Evolutionary conservation across 2,113 vertebrate species (phyloP).

Genomic region (Dunckerocampus dactyliophorus): DNA sequence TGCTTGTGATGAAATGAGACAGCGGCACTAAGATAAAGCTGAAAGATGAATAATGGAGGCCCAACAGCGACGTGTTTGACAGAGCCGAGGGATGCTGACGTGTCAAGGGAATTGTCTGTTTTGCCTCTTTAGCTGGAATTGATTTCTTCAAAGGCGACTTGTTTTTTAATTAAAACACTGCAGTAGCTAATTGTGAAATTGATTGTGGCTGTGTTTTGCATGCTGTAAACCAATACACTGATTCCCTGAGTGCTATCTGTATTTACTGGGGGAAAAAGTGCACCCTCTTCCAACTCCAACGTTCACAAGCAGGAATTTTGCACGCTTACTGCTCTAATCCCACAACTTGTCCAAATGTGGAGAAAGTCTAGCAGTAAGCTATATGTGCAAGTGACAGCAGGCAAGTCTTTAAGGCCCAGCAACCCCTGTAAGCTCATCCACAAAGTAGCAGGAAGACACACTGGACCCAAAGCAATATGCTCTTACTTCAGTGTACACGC

Average conservation of each 20-base stretch:
- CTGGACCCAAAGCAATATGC: constrained; percentile 43
- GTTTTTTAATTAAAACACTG: constrained; percentile 74
- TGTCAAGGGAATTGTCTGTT: constrained; percentile 49
- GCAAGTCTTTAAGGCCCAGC: constrained; percentile 57
- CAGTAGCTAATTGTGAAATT: constrained; percentile 73
- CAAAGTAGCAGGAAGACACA: constrained; percentile 68
- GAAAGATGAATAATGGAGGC: constrained; percentile 18
- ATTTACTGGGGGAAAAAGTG: constrained; percentile 49
- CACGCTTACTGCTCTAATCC: constrained; percentile 64
- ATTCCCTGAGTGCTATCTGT: constrained; percentile 46
- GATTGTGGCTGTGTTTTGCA: constrained; percentile 66
- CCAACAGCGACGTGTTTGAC: constrained; percentile 43
- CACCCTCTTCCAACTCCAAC: constrained; percentile 36
- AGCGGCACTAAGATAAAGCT: too few relatives aligned
- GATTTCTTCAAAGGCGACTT: constrained; percentile 68
- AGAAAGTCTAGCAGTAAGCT: constrained; percentile 62
- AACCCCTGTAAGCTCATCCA: constrained; percentile 65
- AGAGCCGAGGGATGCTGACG: constrained; percentile 43
- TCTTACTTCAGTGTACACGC: constrained; percentile 31
- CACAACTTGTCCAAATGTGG: constrained; percentile 55
- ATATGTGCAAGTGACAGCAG: constrained; percentile 56
- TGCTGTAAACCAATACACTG: constrained; percentile 59
- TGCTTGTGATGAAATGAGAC: too few relatives aligned
- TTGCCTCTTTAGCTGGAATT: constrained; percentile 64
- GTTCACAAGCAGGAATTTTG: constrained; percentile 33